Conservation (phyloP, 2,113 vertebrate species). For the Malurus melanocephalus region DNA sequence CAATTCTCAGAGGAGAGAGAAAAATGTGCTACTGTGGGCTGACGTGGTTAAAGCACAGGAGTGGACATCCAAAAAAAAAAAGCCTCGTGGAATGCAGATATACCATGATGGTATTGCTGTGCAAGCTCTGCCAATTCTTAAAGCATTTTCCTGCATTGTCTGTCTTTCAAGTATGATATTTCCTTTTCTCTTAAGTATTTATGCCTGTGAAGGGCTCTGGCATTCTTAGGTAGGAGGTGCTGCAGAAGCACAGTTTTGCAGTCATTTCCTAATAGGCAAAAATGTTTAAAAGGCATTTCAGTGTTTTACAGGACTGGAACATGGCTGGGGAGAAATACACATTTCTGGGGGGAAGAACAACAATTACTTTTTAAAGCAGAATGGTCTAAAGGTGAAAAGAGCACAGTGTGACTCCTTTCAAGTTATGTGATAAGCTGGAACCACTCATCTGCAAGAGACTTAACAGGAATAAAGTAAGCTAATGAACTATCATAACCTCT, state of each 20-base stretch:
- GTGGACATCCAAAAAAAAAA: background rate
- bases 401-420: background rate
- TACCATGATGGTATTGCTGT: background rate
- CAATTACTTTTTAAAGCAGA: slow-evolving; percentile 2
- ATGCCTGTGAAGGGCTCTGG: background rate
- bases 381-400: slow-evolving; percentile 30
- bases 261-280: background rate
- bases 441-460: background rate
- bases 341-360: background rate
- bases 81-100: background rate
- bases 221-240: background rate
- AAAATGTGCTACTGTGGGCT: background rate
- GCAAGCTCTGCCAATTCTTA: background rate
- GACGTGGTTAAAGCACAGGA: background rate
- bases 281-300: background rate
- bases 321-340: background rate
- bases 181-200: background rate
- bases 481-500: background rate
- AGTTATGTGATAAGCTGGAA: background rate
- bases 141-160: background rate
- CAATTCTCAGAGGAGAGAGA: slow-evolving; percentile 10
- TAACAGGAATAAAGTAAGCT: background rate
- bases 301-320: background rate
- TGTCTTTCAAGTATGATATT: background rate
- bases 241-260: background rate